These are phyloP conservation scores for Tetrax tetrax DNA, from an alignment of 2,113 vertebrate species.

Conservation along the genomic window DNA sequence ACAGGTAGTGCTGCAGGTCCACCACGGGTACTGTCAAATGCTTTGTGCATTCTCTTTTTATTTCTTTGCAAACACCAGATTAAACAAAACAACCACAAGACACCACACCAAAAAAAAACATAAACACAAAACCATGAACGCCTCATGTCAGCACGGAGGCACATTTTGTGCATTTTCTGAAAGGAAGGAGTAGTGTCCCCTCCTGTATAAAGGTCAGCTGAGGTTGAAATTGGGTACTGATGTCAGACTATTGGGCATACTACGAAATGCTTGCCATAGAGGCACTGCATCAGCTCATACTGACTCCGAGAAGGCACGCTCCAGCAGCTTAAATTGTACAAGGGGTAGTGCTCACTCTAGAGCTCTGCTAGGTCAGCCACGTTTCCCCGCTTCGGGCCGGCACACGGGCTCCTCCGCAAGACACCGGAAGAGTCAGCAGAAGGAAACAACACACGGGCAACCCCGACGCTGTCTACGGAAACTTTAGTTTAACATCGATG, in stretches of 20 bases:
- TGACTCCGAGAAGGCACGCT: rapidly evolving
- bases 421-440: not conserved
- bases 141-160: not conserved
- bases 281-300: not conserved
- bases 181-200: not conserved
- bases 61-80: not conserved
- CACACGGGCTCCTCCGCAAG: not conserved
- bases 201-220: not conserved
- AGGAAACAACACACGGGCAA: not conserved
- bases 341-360: not conserved
- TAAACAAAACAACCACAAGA: too few species aligned
- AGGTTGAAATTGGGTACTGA: not conserved
- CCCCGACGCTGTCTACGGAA: not conserved
- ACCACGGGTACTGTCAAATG: not conserved
- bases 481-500: not conserved
- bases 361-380: not conserved
- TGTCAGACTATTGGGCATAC: not conserved
- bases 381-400: not conserved
- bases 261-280: not conserved
- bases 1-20: not conserved
- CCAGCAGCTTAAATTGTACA: not conserved
- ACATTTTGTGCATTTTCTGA: not conserved
- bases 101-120: too few species aligned
- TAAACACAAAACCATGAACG: too few species aligned
- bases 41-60: not conserved